A percentile compares a stretch with the other conserved stretches of the same genome.
Evolutionary conservation across 2,797 vertebrate genomes (phyloP).

Genomic region (Molothrus aeneus): DNA sequence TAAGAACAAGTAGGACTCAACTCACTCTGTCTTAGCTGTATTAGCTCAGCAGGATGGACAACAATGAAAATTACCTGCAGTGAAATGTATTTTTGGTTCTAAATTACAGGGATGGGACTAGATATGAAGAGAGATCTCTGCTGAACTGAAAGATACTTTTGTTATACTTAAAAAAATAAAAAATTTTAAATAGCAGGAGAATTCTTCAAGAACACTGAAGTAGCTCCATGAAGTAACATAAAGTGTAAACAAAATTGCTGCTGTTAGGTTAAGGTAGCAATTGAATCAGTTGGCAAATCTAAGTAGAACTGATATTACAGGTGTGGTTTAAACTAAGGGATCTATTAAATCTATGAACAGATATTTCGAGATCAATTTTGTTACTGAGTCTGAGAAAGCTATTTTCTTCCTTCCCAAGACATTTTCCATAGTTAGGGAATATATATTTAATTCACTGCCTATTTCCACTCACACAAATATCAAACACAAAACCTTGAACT

Average conservation of each 20-base stretch:
- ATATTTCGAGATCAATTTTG: not conserved
- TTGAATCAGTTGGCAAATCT: not conserved
- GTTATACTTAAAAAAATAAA: not conserved
- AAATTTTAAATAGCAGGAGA: not conserved
- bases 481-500: not conserved
- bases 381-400: not conserved
- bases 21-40: not conserved
- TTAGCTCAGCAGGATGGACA: not conserved
- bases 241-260: not conserved
- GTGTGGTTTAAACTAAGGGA: not conserved
- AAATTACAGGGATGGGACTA: not conserved
- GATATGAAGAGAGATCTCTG: not conserved
- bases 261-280: not conserved
- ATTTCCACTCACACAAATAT: not conserved
- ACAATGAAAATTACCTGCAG: not conserved
- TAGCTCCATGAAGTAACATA: not conserved
- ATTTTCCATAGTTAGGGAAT: not conserved
- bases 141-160: not conserved
- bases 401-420: not conserved
- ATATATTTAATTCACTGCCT: not conserved
- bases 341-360: not conserved
- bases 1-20: not conserved
- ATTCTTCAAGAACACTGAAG: not conserved
- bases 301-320: not conserved
- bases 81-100: not conserved